Evolutionary conservation across 2,888 invertebrate genomes (phyloP).

Genomic region (Ophion ellenae): DNA sequence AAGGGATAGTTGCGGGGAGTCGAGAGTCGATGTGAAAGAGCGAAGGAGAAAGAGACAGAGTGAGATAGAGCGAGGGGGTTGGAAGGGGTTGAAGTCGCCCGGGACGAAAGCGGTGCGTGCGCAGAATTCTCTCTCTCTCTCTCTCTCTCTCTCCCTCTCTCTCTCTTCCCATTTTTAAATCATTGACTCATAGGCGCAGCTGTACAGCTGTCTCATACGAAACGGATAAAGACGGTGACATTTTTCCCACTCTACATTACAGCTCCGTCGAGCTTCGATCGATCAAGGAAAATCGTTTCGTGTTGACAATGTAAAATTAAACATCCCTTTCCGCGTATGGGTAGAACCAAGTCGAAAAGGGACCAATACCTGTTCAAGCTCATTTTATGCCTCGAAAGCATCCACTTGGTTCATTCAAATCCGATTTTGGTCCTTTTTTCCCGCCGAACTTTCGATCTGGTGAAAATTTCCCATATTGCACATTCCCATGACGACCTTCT

Average conservation of each 20-base stretch:
- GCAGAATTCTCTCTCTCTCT: conserved; percentile 57
- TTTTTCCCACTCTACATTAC: conserved; percentile 65
- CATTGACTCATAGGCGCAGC: conserved; percentile 34
- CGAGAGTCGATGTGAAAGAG: conserved; percentile 62
- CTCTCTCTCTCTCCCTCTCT: conserved; percentile 53
- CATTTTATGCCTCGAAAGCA: no score
- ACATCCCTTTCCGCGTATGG: not conserved
- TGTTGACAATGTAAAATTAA: not conserved
- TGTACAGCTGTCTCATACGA: conserved; percentile 21
- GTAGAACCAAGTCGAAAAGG: no score
- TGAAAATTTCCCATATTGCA: no score
- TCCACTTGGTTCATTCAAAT: no score
- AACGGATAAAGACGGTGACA: conserved; percentile 59
- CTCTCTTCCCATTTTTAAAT: conserved; percentile 20
- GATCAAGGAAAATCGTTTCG: conserved; percentile 2
- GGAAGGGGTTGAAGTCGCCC: conserved; percentile 48
- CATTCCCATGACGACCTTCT: no score
- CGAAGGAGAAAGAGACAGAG: conserved; percentile 45
- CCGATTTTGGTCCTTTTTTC: no score
- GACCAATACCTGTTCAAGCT: no score
- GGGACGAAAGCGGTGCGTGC: conserved; percentile 61
- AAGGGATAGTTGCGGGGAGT: conserved; percentile 57
- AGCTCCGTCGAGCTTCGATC: conserved; percentile 50
- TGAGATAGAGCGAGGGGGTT: conserved; percentile 26
- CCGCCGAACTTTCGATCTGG: no score